A percentile compares a stretch with the other conserved stretches of the same genome.
Evolutionary conservation across 2,113 vertebrate species (phyloP).

Genomic region (Ondatra zibethicus): DNA sequence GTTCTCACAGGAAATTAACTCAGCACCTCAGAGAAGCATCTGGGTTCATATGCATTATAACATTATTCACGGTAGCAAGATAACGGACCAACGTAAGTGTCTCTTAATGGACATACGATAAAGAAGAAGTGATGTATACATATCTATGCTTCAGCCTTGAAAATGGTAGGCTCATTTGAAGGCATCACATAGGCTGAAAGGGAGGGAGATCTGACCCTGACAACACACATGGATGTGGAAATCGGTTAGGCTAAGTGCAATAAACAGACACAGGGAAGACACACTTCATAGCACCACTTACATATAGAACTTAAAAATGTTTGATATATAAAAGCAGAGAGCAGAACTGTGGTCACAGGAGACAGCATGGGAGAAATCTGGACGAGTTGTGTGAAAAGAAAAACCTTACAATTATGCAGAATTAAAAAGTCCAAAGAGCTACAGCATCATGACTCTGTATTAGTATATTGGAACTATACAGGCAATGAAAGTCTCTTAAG

Average conservation of each 20-base stretch:
- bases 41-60: neutral
- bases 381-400: neutral
- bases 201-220: neutral
- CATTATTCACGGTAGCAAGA: neutral
- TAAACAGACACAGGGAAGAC: neutral
- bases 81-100: neutral
- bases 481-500: neutral
- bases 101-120: neutral
- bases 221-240: too few species aligned
- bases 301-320: neutral
- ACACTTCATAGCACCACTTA: neutral
- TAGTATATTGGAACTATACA: neutral
- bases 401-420: neutral
- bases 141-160: neutral
- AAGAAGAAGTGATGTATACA: neutral
- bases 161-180: too few species aligned
- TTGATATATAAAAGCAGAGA: neutral
- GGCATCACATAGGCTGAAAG: neutral
- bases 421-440: neutral
- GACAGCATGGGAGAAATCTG: neutral
- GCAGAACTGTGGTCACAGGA: neutral
- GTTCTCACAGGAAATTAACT: neutral
- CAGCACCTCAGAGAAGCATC: neutral
- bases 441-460: neutral
- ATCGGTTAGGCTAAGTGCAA: neutral